Percentiles rank a stretch among this genome's conserved stretches.
phyloP scores from a whole-genome alignment of 2,888 invertebrate species.

The Coecobrya sp. region DNA sequence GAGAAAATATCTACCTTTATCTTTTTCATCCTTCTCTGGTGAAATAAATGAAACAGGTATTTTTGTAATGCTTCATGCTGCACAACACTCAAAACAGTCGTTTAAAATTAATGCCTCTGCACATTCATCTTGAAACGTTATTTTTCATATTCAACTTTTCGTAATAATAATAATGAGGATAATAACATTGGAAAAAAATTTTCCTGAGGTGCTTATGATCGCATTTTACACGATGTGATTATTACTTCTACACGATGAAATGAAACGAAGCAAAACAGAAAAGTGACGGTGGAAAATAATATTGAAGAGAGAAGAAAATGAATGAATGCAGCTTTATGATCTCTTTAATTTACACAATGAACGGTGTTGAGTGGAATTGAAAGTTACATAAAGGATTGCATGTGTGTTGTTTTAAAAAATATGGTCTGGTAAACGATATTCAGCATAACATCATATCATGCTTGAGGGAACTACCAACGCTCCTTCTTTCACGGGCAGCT shows the following conservation, averaged over 20 bases:
- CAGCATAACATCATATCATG: not conserved
- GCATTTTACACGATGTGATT: conserved; percentile 36
- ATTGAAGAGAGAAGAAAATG: no score
- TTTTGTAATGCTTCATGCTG: not conserved
- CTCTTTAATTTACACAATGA: not conserved
- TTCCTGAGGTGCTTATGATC: conserved; percentile 22
- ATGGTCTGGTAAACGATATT: not conserved
- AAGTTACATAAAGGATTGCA: not conserved
- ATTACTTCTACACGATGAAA: not conserved
- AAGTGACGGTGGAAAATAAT: not conserved
- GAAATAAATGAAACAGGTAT: conserved; percentile 12
- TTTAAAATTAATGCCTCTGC: not conserved
- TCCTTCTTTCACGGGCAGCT: not conserved
- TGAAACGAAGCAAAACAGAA: not conserved
- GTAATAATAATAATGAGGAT: conserved; percentile 38
- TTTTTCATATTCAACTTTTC: not conserved
- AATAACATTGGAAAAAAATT: not conserved
- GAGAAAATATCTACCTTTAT: not conserved
- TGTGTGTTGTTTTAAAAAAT: not conserved
- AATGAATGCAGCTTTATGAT: not conserved
- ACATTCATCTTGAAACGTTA: no score
- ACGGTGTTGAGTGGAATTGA: not conserved
- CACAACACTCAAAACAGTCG: no score
- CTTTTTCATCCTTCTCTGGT: no score
- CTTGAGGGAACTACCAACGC: conserved; percentile 14